A percentile compares a stretch with the other conserved stretches of the same genome.
Evolutionary conservation across 2,113 vertebrate genomes (phyloP).

Genomic region (Acrocephalus kingi): DNA sequence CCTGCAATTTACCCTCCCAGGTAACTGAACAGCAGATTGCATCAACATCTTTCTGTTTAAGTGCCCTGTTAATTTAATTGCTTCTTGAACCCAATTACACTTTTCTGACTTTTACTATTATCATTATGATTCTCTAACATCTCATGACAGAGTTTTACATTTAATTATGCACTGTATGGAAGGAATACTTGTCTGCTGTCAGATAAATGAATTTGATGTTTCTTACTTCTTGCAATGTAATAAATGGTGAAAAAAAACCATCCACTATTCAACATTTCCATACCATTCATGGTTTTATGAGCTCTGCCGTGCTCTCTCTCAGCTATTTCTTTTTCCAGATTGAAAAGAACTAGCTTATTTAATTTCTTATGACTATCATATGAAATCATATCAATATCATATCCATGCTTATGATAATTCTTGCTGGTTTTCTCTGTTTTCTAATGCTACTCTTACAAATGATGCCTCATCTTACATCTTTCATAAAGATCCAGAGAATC

Average conservation of each 20-base stretch:
- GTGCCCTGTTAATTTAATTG: slow-evolving; percentile 11
- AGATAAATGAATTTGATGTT: background rate
- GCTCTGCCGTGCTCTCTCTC: background rate
- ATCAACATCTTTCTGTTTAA: background rate
- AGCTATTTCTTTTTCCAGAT: background rate
- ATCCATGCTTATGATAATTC: background rate
- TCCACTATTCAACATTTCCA: background rate
- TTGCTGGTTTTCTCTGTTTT: background rate
- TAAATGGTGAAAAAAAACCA: background rate
- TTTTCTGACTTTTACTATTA: background rate
- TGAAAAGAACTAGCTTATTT: background rate
- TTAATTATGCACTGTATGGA: slow-evolving; percentile 13
- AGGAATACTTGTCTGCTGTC: slow-evolving; percentile 8
- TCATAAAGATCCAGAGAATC: background rate
- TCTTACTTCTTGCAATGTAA: background rate
- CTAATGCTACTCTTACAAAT: background rate
- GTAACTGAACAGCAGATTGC: background rate
- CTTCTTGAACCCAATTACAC: background rate
- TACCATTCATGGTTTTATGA: background rate
- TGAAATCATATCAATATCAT: too few species aligned
- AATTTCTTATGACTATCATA: background rate
- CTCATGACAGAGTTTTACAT: slow-evolving; percentile 32
- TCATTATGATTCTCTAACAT: background rate
- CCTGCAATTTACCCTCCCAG: background rate
- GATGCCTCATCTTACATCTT: background rate